Evolutionary conservation across 2,113 vertebrate species (phyloP).

Genomic region (Rattus rattus): DNA sequence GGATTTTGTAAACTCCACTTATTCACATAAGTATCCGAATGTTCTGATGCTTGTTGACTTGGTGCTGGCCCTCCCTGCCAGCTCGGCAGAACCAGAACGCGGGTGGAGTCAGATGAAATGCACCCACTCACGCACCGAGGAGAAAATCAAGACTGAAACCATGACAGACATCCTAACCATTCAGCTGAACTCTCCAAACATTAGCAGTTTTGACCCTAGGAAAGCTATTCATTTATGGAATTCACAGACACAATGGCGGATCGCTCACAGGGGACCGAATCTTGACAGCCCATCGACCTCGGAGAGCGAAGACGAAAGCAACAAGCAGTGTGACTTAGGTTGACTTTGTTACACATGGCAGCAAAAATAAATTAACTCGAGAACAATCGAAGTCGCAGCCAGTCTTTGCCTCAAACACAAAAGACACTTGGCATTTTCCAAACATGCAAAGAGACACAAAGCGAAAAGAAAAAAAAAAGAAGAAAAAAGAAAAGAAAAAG

Average conservation of each 20-base stretch:
- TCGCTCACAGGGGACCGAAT: neutral
- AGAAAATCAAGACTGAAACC: slow-evolving; percentile 71
- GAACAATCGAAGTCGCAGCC: neutral
- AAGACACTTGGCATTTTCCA: slow-evolving; percentile 2
- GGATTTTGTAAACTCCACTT: slow-evolving; percentile 83
- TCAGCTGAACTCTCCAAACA: slow-evolving; percentile 85
- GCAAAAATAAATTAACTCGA: neutral
- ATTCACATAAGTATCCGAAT: slow-evolving; percentile 84
- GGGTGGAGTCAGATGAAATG: slow-evolving; percentile 82
- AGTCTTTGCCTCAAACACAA: neutral
- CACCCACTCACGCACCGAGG: slow-evolving; percentile 57
- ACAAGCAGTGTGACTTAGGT: slow-evolving; percentile 48
- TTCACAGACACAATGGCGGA: slow-evolving; percentile 51
- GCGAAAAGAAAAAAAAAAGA: slow-evolving; percentile 4
- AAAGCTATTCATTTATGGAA: slow-evolving; percentile 84
- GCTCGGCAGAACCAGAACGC: slow-evolving; percentile 79
- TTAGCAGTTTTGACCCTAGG: slow-evolving; percentile 80
- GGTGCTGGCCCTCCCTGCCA: slow-evolving; percentile 81
- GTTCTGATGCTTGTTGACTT: slow-evolving; percentile 82
- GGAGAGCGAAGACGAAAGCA: slow-evolving; percentile 74
- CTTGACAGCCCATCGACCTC: slow-evolving; percentile 73
- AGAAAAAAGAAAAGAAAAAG: no score
- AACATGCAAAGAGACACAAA: neutral
- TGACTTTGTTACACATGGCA: neutral
- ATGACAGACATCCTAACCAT: slow-evolving; percentile 82